These are phyloP conservation scores for Oxytorus armatus DNA, from an alignment of 2,888 invertebrate genomes.

Conservation along the genomic window DNA sequence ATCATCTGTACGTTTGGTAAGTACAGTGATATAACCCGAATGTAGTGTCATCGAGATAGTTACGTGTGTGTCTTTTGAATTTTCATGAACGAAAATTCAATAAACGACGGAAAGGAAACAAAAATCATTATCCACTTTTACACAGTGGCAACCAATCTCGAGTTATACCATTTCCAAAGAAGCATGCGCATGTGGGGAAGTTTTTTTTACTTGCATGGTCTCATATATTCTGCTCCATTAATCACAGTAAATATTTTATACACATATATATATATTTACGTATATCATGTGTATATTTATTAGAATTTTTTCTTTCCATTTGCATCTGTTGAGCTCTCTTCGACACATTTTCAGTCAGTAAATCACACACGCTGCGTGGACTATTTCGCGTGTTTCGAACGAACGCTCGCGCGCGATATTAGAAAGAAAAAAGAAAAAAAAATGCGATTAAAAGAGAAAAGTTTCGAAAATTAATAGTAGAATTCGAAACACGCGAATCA, in stretches of 20 bases:
- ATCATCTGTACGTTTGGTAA: conserved; percentile 74
- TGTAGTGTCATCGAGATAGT: conserved; percentile 53
- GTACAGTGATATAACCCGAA: conserved; percentile 66
- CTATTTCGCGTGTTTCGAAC: conserved; percentile 67
- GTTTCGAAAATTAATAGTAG: not conserved
- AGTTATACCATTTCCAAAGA: conserved; percentile 50
- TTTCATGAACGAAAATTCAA: conserved; percentile 15
- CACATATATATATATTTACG: conserved; percentile 49
- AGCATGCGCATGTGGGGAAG: conserved; percentile 78
- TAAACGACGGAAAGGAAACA: not conserved
- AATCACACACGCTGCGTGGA: conserved; percentile 73
- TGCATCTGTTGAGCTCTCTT: conserved; percentile 61
- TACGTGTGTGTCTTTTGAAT: conserved; percentile 30
- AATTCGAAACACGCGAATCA: conserved; percentile 62
- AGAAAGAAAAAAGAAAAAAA: not conserved
- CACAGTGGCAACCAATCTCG: not conserved
- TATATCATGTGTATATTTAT: conserved; percentile 27
- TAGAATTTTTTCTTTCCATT: conserved; percentile 47
- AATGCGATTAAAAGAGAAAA: not conserved
- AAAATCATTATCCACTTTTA: not conserved
- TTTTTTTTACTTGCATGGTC: conserved; percentile 73
- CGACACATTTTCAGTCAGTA: conserved; percentile 57
- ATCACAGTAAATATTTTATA: conserved; percentile 44
- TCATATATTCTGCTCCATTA: conserved; percentile 68
- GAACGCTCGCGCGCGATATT: not conserved